These are phyloP conservation scores for Ganaspis brasiliensis DNA, from an alignment of 2,888 invertebrate species.

Conservation along the genomic window DNA sequence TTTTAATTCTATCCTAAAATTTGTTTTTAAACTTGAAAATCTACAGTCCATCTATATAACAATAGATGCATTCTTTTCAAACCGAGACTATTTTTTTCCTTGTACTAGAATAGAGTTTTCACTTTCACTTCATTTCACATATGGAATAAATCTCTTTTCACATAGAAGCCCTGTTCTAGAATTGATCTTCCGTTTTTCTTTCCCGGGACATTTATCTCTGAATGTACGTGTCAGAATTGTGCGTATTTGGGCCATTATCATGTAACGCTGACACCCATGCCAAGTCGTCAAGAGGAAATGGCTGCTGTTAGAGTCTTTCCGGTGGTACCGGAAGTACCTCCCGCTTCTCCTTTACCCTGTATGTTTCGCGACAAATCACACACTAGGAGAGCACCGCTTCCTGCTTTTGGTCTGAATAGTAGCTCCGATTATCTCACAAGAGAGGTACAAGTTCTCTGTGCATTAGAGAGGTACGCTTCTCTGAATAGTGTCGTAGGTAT, in stretches of 20 bases:
- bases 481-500: slow-evolving; percentile 44
- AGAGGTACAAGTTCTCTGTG: slow-evolving; percentile 42
- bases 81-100: no score
- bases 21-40: no score
- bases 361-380: slow-evolving; percentile 30
- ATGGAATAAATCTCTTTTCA: no score
- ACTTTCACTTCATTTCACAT: no score
- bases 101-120: no score
- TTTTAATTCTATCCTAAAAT: no score
- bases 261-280: slow-evolving; percentile 24
- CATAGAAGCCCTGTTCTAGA: no score
- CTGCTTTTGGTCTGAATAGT: slow-evolving; percentile 25
- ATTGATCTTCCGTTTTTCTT: neutral
- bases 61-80: no score
- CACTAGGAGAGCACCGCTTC: slow-evolving; percentile 1
- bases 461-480: no score
- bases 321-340: slow-evolving; percentile 24
- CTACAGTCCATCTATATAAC: no score
- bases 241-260: slow-evolving; percentile 33
- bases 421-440: slow-evolving; percentile 47
- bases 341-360: neutral
- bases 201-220: neutral
- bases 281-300: slow-evolving; percentile 33
- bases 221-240: slow-evolving; percentile 38
- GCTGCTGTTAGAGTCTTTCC: slow-evolving; percentile 29